Percentiles rank a stretch among this genome's conserved stretches.
Evolutionary conservation across 2,888 invertebrate genomes (phyloP).

Genomic region (Pinctada fucata): DNA sequence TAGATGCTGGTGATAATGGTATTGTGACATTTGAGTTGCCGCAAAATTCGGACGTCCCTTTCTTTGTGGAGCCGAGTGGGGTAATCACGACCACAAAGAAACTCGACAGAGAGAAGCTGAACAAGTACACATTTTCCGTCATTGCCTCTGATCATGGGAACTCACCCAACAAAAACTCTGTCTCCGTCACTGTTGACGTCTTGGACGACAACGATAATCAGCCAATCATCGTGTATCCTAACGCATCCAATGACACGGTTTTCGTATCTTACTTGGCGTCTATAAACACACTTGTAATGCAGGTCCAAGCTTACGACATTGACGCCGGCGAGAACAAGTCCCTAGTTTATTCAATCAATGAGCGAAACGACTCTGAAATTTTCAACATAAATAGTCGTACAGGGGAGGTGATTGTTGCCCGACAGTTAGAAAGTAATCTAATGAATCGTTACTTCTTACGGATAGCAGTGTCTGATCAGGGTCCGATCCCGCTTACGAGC

Average conservation of each 20-base stretch:
- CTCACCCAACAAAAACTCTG: conserved; percentile 52
- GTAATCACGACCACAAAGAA: conserved; percentile 52
- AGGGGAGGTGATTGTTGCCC: conserved; percentile 49
- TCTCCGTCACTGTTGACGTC: conserved; percentile 52
- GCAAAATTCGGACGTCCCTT: conserved; percentile 50
- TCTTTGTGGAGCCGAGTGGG: conserved; percentile 60
- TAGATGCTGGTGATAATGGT: conserved; percentile 60
- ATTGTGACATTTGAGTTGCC: conserved; percentile 53
- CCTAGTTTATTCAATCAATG: conserved; percentile 43
- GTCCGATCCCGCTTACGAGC: conserved; percentile 29
- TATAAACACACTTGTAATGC: conserved; percentile 39
- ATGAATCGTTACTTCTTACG: conserved; percentile 38
- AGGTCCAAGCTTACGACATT: conserved; percentile 49
- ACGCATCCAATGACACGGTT: conserved; percentile 48
- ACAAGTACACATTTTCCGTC: conserved; percentile 61
- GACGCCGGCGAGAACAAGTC: conserved; percentile 52
- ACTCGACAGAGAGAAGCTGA: conserved; percentile 62
- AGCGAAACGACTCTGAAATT: conserved; percentile 52
- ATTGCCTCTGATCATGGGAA: conserved; percentile 66
- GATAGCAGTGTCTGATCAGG: conserved; percentile 53
- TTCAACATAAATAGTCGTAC: conserved; percentile 47
- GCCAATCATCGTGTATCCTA: conserved; percentile 63
- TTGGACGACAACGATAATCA: conserved; percentile 55
- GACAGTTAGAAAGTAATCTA: conserved; percentile 18
- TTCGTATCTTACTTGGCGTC: conserved; percentile 39